phyloP scores from a whole-genome alignment of 2,113 vertebrate genomes.

The Alligator sinensis region DNA sequence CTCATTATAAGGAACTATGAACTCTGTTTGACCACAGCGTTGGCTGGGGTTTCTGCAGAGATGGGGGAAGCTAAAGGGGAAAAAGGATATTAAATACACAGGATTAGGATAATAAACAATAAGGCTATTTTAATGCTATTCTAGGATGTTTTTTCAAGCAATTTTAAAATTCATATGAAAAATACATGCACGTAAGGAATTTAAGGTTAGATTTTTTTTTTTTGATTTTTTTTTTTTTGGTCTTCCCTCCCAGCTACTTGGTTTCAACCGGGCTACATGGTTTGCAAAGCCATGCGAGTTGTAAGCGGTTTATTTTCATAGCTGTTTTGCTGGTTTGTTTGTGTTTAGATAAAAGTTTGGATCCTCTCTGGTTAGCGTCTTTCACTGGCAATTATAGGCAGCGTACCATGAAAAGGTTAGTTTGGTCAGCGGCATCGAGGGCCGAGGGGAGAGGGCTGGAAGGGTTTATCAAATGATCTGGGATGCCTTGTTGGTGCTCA shows the following conservation, averaged over 20 bases:
- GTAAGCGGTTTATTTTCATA: constrained; percentile 75
- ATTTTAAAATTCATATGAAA: constrained; percentile 64
- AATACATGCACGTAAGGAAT: constrained; percentile 35
- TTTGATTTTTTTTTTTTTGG: constrained; percentile 27
- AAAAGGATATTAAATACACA: constrained; percentile 58
- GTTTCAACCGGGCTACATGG: constrained; percentile 18
- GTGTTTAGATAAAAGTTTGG: constrained; percentile 78
- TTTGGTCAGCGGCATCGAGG: constrained; percentile 68
- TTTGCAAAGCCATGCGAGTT: constrained; percentile 41
- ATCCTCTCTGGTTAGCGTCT: constrained; percentile 78
- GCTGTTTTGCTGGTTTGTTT: constrained; percentile 75
- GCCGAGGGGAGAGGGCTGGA: constrained; percentile 57
- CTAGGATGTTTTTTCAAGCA: constrained; percentile 33
- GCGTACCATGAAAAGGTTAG: constrained; percentile 74
- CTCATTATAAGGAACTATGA: constrained; percentile 42
- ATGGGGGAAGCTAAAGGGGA: not conserved
- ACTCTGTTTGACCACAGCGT: constrained; percentile 58
- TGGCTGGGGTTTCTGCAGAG: constrained; percentile 46
- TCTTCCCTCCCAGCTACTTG: not conserved
- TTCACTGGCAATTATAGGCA: constrained; percentile 73
- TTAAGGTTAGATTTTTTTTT: constrained; percentile 12
- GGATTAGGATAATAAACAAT: constrained; percentile 57
- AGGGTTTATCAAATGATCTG: constrained; percentile 78
- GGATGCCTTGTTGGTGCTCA: constrained; percentile 77
- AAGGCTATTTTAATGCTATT: constrained; percentile 23